Conservation (phyloP, 2,113 vertebrate species). For the Tringa solitaria region DNA sequence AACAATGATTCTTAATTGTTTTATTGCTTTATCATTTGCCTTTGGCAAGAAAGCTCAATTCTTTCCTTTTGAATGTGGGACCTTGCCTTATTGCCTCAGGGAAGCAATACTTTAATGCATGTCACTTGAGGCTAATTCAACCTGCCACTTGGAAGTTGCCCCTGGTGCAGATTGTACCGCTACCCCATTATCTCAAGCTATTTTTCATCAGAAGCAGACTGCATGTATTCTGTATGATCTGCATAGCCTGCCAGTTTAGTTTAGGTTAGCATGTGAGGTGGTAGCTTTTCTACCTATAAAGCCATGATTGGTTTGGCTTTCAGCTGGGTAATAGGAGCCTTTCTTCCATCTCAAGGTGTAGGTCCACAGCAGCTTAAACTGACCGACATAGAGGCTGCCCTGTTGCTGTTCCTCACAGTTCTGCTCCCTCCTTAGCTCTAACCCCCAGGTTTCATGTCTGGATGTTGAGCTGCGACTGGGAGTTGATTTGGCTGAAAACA, state of each 20-base stretch:
- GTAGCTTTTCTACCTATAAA: neutral
- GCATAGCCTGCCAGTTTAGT: neutral
- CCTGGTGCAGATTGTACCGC: constrained; percentile 21
- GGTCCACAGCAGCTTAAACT: neutral
- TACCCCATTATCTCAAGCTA: neutral
- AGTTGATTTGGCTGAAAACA: neutral
- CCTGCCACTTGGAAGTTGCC: constrained; percentile 45
- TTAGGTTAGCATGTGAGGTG: neutral
- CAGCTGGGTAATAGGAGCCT: neutral
- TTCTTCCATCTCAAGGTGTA: neutral
- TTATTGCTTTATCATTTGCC: neutral
- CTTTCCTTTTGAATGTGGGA: constrained; percentile 8
- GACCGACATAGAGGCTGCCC: fast-evolving
- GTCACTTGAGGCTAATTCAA: constrained; percentile 53
- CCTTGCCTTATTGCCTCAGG: constrained; percentile 29
- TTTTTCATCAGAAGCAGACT: constrained; percentile 10
- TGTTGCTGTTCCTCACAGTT: neutral
- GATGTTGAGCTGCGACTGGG: fast-evolving
- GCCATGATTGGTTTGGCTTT: neutral
- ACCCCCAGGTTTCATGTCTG: neutral
- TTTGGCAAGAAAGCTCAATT: constrained; percentile 33
- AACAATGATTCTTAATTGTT: neutral
- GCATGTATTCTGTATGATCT: neutral
- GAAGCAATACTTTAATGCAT: neutral
- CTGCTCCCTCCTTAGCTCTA: neutral